phyloP scores from a whole-genome alignment of 2,113 vertebrate species.

The Pachypanchax playfairii region DNA sequence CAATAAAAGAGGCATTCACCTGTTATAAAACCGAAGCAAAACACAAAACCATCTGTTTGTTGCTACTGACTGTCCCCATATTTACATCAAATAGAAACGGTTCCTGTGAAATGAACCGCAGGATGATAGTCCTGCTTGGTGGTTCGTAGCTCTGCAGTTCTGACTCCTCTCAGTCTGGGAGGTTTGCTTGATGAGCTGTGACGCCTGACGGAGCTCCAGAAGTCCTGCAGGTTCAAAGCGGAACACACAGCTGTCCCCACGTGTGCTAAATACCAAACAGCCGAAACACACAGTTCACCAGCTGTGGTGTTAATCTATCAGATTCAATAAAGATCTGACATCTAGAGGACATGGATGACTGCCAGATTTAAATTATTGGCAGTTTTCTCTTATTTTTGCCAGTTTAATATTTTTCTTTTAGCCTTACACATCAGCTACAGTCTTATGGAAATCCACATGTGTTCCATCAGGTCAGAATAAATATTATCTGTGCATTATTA shows the following conservation, averaged over 20 bases:
- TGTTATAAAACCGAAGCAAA: background rate
- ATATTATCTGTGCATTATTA: too few species aligned
- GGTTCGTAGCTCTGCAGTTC: slow-evolving; percentile 30
- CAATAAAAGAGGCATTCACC: slow-evolving; percentile 2
- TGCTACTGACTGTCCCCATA: slow-evolving; percentile 1
- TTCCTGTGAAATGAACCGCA: slow-evolving; percentile 47
- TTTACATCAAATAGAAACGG: slow-evolving; percentile 17
- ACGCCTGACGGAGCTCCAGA: slow-evolving; percentile 36
- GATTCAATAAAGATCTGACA: slow-evolving; percentile 7
- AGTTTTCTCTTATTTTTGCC: too few species aligned
- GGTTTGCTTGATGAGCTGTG: slow-evolving; percentile 48
- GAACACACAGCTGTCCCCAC: slow-evolving; percentile 24
- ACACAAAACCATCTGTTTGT: slow-evolving; percentile 8
- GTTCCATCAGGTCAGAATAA: too few species aligned
- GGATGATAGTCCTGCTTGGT: slow-evolving; percentile 27
- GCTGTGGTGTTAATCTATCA: slow-evolving; percentile 19
- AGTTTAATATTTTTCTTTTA: too few species aligned
- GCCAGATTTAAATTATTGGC: too few species aligned
- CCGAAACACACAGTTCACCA: background rate
- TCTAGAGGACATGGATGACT: background rate
- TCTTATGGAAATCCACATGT: too few species aligned
- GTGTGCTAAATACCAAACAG: slow-evolving; percentile 1
- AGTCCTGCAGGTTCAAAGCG: slow-evolving; percentile 45
- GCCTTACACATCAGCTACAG: too few species aligned
- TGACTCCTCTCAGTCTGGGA: slow-evolving; percentile 17